These are phyloP conservation scores for Callaeas wilsoni DNA, from an alignment of 2,113 vertebrate species.

Conservation along the genomic window DNA sequence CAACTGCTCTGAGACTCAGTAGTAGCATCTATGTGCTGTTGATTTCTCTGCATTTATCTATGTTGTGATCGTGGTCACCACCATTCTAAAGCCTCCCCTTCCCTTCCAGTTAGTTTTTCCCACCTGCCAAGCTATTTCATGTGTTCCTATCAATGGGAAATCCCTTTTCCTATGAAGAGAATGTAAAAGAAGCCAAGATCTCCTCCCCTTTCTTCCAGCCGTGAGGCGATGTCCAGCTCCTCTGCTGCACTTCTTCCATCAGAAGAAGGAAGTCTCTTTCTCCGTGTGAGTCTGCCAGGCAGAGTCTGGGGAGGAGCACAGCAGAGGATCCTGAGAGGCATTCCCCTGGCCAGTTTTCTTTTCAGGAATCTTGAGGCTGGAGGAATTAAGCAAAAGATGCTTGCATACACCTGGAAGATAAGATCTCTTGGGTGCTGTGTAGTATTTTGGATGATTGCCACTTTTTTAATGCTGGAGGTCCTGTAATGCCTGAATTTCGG, in stretches of 20 bases:
- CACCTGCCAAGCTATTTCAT: background rate
- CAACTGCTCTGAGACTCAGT: background rate
- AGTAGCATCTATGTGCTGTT: background rate
- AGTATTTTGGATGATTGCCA: background rate
- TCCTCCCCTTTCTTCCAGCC: background rate
- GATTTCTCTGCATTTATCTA: background rate
- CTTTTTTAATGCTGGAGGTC: background rate
- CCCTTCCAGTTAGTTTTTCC: background rate
- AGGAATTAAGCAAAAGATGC: background rate
- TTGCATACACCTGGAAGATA: background rate
- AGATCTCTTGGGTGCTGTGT: background rate
- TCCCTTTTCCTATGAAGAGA: background rate
- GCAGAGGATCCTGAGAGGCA: accelerated
- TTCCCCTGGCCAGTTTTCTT: background rate
- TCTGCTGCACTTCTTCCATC: background rate
- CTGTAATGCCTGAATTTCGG: background rate
- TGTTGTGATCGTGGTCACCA: background rate
- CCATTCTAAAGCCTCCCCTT: background rate
- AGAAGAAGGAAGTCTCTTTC: background rate
- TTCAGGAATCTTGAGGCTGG: background rate
- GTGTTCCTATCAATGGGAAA: background rate
- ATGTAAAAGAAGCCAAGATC: background rate
- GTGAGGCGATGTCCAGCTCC: background rate
- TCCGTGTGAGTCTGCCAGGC: background rate
- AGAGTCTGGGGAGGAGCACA: background rate